Percentiles rank a stretch among this genome's conserved stretches.
These are phyloP conservation scores for Lepidocyrtinus sp. DNA, from an alignment of 2,888 invertebrate genomes.

Conservation along the genomic window DNA sequence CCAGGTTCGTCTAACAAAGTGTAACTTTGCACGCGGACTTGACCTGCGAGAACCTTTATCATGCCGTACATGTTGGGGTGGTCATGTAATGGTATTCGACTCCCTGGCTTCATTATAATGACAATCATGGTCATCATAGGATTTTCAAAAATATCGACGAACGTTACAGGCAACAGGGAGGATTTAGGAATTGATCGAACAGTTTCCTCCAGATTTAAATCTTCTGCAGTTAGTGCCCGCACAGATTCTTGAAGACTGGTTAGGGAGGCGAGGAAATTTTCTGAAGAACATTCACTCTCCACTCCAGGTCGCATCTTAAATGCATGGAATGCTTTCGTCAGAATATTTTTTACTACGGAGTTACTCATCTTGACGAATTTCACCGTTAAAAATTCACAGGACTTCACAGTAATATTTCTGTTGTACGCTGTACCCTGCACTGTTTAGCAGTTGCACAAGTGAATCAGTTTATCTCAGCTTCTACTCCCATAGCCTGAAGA, in stretches of 20 bases:
- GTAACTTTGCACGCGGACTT: slow-evolving; percentile 61
- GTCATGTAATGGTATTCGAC: slow-evolving; percentile 66
- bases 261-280: slow-evolving; percentile 29
- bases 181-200: slow-evolving; percentile 48
- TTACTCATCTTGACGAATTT: slow-evolving; percentile 46
- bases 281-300: slow-evolving; percentile 16
- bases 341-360: slow-evolving; percentile 33
- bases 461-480: no score
- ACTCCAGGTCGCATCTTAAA: slow-evolving; percentile 20
- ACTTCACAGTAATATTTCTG: no score
- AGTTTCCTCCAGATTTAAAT: slow-evolving; percentile 45
- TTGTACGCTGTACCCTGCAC: no score
- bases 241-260: slow-evolving; percentile 41
- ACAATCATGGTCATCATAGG: slow-evolving; percentile 61
- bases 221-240: slow-evolving; percentile 41
- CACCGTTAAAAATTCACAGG: no score
- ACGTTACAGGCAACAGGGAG: slow-evolving; percentile 46
- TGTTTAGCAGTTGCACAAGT: no score
- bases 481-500: no score
- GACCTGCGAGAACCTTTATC: slow-evolving; percentile 64
- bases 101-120: slow-evolving; percentile 64
- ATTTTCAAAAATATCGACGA: slow-evolving; percentile 62
- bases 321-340: slow-evolving; percentile 51
- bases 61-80: slow-evolving; percentile 68
- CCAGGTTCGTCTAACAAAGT: slow-evolving; percentile 48